These are phyloP conservation scores for Neodon shergylaensis DNA, from an alignment of 2,113 vertebrate species.

Conservation along the genomic window DNA sequence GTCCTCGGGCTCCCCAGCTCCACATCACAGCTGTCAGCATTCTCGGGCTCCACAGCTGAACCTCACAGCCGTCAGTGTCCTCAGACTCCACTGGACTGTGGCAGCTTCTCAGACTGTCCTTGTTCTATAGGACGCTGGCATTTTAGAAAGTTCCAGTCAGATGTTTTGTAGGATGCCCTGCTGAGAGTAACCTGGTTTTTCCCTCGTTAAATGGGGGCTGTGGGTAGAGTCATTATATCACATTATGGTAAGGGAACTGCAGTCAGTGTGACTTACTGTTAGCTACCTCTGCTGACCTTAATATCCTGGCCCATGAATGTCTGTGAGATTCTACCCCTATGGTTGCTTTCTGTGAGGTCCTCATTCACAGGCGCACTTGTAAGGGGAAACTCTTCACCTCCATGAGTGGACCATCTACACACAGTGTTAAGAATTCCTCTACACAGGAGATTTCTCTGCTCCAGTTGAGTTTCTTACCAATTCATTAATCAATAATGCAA, in stretches of 20 bases:
- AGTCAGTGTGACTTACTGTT: background rate
- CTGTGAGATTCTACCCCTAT: background rate
- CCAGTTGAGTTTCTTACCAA: background rate
- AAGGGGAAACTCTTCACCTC: background rate
- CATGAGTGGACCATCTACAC: background rate
- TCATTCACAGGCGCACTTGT: too few relatives aligned
- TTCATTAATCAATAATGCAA: background rate
- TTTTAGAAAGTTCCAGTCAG: background rate
- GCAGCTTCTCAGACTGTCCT: background rate
- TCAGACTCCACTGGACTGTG: background rate
- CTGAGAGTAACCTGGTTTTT: background rate
- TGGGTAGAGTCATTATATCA: too few relatives aligned
- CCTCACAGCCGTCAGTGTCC: too few relatives aligned
- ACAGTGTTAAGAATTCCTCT: background rate
- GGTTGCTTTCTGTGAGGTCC: background rate
- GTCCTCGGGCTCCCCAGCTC: background rate
- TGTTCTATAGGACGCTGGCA: background rate
- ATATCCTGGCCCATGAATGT: background rate
- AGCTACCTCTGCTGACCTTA: background rate
- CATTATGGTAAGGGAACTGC: background rate
- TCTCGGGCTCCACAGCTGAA: too few relatives aligned
- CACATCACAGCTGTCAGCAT: too few relatives aligned
- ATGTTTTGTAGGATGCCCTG: background rate
- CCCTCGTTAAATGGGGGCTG: background rate
- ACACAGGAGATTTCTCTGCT: background rate